Evolutionary conservation across 2,797 vertebrate genomes (phyloP), one percentile per base, ranked within the genome.

Genomic region (Dendrocincla tyrannina): DNA sequence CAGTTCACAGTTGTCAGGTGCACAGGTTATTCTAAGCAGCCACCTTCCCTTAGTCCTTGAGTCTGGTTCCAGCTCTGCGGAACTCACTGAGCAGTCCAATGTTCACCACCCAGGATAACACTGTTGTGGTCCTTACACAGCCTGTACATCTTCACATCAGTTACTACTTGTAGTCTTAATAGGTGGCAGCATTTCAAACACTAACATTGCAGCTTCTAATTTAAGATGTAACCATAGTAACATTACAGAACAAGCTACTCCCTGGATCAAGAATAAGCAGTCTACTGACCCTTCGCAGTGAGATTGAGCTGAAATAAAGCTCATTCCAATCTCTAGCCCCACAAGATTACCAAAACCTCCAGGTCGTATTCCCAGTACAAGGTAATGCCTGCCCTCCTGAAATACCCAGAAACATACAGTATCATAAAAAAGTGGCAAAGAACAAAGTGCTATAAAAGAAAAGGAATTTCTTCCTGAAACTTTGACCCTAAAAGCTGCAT

Each of bases 181-280:
- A 88, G 89, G 92, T 56, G 73, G 85, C 88, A 95, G 88, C 80
- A 74, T 93, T 90, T 97, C 83, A 84, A 95, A 81, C 53, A 68
- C 80, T 30, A 90, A 81, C 83, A 63, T 2, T 41, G 69, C 88
- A 88, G 69, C 82, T 91, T 86, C 94, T 93, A 95, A 93, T 95
- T 94, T 78, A 17, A 56, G 83, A 73, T 49, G 94, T 93, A 95
- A 93, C 94, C 89, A 94, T 96, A 93, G 95, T 58, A 96, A 97
- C 93, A 69, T 73, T 35, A 90, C 73, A 92, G 93, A 70, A 91
- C 82, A 93, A 55, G 75, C 42, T 86, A 90, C 73, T 91, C 85
- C 63, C 50, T 69, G 77, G 91, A 81, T 86, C 4, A 69, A 86
- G 90, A 93, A 91, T 70, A 94, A 88, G 88, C 73, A 88, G 80